A percentile compares a stretch with the other conserved stretches of the same genome.
Conservation (phyloP, 2,797 vertebrate genomes). For the Sciurus vulgaris region DNA sequence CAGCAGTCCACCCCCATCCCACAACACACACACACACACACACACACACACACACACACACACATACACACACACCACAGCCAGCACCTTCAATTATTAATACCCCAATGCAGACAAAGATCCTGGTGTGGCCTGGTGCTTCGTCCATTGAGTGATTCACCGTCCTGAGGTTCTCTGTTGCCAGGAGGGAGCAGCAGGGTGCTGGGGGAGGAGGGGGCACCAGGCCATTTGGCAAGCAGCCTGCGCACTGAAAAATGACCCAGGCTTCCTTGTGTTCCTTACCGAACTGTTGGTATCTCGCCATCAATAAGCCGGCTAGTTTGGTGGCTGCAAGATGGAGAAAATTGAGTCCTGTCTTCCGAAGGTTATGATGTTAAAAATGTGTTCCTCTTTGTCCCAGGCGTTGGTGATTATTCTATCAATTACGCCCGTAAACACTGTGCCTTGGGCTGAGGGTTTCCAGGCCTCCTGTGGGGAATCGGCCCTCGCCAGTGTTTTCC, state of each 20-base stretch:
- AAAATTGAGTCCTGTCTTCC: conserved; percentile 79
- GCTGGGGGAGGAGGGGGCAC: not conserved
- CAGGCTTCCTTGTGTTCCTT: conserved; percentile 28
- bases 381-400: conserved; percentile 69
- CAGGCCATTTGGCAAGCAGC: conserved; percentile 60
- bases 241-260: conserved; percentile 64
- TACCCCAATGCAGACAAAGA: conserved; percentile 83
- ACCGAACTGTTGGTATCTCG: not conserved
- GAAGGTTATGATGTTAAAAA: conserved; percentile 81
- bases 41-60: not conserved
- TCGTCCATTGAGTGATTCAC: conserved; percentile 67
- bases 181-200: conserved; percentile 61
- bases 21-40: conserved; percentile 20
- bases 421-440: conserved; percentile 86
- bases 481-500: conserved; percentile 84
- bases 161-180: conserved; percentile 49
- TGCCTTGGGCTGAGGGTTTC: conserved; percentile 82
- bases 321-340: conserved; percentile 78
- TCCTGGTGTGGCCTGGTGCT: conserved; percentile 38
- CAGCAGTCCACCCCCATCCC: conserved; percentile 58
- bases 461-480: conserved; percentile 84
- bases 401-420: conserved; percentile 86
- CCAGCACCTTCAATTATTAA: conserved; percentile 87
- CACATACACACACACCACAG: conserved; percentile 37
- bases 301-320: conserved; percentile 61